Base-by-base conservation (phyloP, 2,888 invertebrate species). In the Ornithoptera alexandrae region DNA sequence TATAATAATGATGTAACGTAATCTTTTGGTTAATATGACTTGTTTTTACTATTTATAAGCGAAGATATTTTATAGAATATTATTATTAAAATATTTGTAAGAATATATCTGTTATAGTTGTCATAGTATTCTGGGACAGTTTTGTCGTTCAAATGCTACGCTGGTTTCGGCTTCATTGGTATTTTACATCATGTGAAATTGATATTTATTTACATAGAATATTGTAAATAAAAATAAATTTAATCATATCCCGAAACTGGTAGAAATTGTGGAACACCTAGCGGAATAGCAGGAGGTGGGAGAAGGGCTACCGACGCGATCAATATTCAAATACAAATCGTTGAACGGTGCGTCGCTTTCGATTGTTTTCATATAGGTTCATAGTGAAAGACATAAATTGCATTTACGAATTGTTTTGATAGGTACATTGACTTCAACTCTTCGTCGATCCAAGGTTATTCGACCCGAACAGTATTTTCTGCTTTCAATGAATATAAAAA, bases 291-390 rank as follows among this genome's bases (percentile, higher is more conserved):
- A 72, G 70, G 74, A 61, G 68, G 72, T 60, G 63, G 71, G 69
- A 67, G 67, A 68, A 71, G 73, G 74, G 76, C 76, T 70, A 72
- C 74, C 73, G 69, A 56, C 74, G 69, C 75, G 81, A 76, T 89
- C 88, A 84, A 89, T 89, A 88, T 83, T 84, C 78, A 84, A 72
- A 73, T 73, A 65, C 67, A 36, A 76, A 77, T 75, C 76, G 79
- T 75, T 65, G 73, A 81, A 84, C 79, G 81, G 80, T 81, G 81
- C 78, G 77, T 78, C 68, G 71, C 60, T 60, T 72, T 73, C 69
- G 57, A 69, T 65, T 69, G 66, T 68, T 59, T 61, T 60, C 57
- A 24, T 62, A 30, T 66, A 22, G 20, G 57, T 65, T 65, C 39
- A 65, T 42, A 24, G 22, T 61, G 59, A 24, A 50, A 39, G n/a